These are phyloP conservation scores for Noctua janthina DNA, from an alignment of 2,888 invertebrate genomes.

Conservation along the genomic window DNA sequence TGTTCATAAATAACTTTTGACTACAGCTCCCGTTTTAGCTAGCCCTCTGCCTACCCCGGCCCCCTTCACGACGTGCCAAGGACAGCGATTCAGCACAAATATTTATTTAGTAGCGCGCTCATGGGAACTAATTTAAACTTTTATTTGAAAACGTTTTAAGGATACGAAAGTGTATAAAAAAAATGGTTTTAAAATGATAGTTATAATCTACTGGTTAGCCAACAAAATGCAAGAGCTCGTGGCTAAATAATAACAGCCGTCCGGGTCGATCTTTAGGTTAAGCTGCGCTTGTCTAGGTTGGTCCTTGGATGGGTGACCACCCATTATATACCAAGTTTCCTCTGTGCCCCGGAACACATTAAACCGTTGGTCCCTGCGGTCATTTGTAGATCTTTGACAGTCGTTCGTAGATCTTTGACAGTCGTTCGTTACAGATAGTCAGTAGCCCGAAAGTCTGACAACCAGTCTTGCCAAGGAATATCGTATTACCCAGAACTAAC, in stretches of 20 bases:
- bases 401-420: not conserved
- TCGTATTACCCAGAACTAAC: not conserved
- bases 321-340: not conserved
- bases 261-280: not conserved
- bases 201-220: too few species aligned
- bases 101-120: conserved; percentile 70
- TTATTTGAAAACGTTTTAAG: conserved; percentile 8
- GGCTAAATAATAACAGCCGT: not conserved
- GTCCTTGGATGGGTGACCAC: not conserved
- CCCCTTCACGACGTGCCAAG: conserved; percentile 69
- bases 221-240: not conserved
- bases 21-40: conserved; percentile 54
- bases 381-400: not conserved
- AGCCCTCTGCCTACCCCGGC: conserved; percentile 51
- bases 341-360: not conserved
- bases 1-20: conserved; percentile 54
- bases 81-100: conserved; percentile 70
- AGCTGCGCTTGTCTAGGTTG: not conserved
- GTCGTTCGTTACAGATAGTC: not conserved
- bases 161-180: not conserved
- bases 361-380: not conserved
- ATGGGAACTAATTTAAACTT: conserved; percentile 31
- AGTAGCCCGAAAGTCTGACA: not conserved
- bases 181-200: not conserved
- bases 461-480: not conserved